phyloP scores from a whole-genome alignment of 2,113 vertebrate genomes.

The Gavia stellata region DNA sequence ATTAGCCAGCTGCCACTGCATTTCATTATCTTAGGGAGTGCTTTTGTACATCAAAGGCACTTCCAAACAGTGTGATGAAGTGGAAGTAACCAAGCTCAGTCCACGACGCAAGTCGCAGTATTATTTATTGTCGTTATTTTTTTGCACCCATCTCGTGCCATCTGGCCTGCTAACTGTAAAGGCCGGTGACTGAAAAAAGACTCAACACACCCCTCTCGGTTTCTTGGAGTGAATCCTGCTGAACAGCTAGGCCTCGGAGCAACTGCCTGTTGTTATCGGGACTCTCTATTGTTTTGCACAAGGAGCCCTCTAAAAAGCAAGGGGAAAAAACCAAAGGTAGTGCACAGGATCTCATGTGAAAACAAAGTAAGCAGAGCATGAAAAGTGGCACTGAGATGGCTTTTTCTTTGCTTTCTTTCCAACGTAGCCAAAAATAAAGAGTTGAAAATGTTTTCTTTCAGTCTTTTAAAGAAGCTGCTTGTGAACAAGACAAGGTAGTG shows the following conservation, averaged over 20 bases:
- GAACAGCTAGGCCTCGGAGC: conserved; percentile 58
- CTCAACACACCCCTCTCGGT: conserved; percentile 44
- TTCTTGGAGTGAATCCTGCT: conserved; percentile 70
- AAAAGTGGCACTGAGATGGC: conserved; percentile 20
- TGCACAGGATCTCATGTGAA: conserved; percentile 20
- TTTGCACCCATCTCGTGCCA: conserved; percentile 57
- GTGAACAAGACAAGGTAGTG: conserved; percentile 33
- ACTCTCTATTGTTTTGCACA: conserved; percentile 56
- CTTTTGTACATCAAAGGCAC: conserved; percentile 76
- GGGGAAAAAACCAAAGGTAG: conserved; percentile 38
- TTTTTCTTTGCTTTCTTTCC: conserved; percentile 57
- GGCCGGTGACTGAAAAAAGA: conserved; percentile 30
- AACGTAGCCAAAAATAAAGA: conserved; percentile 23
- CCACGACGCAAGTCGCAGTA: conserved; percentile 46
- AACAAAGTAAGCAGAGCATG: conserved; percentile 40
- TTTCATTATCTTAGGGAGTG: conserved; percentile 77
- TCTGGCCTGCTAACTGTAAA: conserved; percentile 74
- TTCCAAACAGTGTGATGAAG: conserved; percentile 75
- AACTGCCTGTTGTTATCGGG: conserved; percentile 60
- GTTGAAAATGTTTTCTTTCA: conserved; percentile 25
- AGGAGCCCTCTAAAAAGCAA: conserved; percentile 27
- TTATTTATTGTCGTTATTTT: conserved; percentile 45
- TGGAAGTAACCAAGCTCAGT: conserved; percentile 75
- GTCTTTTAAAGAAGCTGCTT: background rate
- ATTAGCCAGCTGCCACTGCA: conserved; percentile 82